Evolutionary conservation across 2,888 invertebrate genomes (phyloP).

Genomic region (Hymenopus coronatus): DNA sequence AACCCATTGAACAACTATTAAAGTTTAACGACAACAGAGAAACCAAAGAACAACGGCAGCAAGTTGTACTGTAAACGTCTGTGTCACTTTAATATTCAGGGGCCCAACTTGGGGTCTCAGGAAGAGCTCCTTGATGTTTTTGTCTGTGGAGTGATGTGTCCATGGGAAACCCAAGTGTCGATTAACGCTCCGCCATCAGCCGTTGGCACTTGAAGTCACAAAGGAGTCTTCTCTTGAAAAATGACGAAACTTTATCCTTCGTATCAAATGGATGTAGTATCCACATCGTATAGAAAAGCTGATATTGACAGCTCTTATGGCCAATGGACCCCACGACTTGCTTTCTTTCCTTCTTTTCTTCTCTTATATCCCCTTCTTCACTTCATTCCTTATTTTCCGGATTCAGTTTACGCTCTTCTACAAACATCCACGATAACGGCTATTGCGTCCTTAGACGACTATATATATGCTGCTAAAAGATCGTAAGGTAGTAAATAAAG

Average conservation of each 20-base stretch:
- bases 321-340: not conserved
- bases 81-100: not conserved
- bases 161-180: not conserved
- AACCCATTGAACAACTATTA: too few species aligned
- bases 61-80: too few species aligned
- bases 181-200: not conserved
- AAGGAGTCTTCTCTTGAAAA: not conserved
- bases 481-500: not conserved
- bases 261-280: not conserved
- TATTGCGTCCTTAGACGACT: not conserved
- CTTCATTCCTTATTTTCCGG: not conserved
- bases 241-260: not conserved
- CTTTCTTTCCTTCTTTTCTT: not conserved
- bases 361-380: not conserved
- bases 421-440: not conserved
- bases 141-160: not conserved
- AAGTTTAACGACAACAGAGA: too few species aligned
- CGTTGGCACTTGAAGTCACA: not conserved
- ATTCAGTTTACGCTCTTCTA: not conserved
- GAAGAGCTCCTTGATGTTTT: not conserved
- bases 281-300: not conserved
- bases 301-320: not conserved
- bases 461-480: not conserved
- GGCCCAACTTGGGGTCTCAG: not conserved
- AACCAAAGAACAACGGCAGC: too few species aligned